Evolutionary conservation across 1,140 invertebrate species (phyloP).

Genomic region (Trichomalopsis sarcophagae): DNA sequence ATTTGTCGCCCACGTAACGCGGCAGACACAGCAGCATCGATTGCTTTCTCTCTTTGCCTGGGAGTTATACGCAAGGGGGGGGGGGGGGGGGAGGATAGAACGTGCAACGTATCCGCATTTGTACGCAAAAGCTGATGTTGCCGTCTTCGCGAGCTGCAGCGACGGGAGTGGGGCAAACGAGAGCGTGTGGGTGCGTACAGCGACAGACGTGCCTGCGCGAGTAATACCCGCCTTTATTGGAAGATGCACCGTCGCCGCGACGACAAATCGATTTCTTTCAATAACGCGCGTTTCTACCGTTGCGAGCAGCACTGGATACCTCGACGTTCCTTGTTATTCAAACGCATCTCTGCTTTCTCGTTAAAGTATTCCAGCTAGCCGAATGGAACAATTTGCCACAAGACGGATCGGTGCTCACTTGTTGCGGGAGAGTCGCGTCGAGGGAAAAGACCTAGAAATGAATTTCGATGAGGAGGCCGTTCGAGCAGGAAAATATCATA

Average conservation of each 20-base stretch:
- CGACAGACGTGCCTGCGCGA: background rate
- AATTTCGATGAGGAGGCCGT: background rate
- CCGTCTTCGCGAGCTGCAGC: background rate
- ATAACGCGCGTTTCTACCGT: background rate
- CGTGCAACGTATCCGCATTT: conserved; percentile 35
- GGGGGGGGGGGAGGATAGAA: background rate
- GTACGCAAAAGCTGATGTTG: conserved; percentile 39
- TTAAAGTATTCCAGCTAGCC: too few relatives aligned
- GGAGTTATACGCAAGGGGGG: background rate
- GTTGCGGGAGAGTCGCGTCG: background rate
- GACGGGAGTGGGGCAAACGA: background rate
- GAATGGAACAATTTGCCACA: too few relatives aligned
- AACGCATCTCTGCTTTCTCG: too few relatives aligned
- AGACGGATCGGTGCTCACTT: background rate
- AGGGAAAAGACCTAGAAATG: background rate
- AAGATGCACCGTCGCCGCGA: background rate
- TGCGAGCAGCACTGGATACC: background rate
- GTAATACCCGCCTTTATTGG: conserved; percentile 37
- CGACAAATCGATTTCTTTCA: conserved; percentile 36
- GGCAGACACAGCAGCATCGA: background rate
- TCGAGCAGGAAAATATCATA: background rate
- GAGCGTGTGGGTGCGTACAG: background rate
- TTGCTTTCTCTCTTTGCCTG: conserved; percentile 31
- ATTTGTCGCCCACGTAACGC: background rate
- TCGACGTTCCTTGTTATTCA: background rate